Evolutionary conservation across 2,888 invertebrate species (phyloP).

Genomic region (Philereme vetulata): DNA sequence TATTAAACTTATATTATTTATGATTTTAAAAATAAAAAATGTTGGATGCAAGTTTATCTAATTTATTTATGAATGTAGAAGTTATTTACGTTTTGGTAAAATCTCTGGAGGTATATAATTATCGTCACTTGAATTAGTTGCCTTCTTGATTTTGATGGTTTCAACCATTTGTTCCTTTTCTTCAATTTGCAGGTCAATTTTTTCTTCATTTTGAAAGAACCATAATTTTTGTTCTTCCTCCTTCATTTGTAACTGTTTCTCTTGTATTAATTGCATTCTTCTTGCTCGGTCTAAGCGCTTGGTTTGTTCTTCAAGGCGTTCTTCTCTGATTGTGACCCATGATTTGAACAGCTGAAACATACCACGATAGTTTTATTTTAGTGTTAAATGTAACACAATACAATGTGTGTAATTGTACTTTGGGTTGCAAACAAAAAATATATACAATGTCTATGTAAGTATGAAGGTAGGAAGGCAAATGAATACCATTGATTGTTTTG

Average conservation of each 20-base stretch:
- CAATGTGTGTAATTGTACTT: too few species aligned
- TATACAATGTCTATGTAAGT: too few species aligned
- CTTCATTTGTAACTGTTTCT: constrained; percentile 82
- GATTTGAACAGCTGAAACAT: constrained; percentile 77
- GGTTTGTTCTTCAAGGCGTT: constrained; percentile 84
- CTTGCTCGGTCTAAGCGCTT: constrained; percentile 83
- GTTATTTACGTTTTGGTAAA: constrained; percentile 64
- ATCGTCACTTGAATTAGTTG: constrained; percentile 78
- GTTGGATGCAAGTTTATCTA: too few species aligned
- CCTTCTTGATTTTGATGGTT: constrained; percentile 73
- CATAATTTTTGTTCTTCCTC: constrained; percentile 86
- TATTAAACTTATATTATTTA: too few species aligned
- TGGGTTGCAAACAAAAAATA: too few species aligned
- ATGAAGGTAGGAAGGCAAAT: too few species aligned
- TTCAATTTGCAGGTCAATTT: constrained; percentile 88
- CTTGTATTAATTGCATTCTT: constrained; percentile 66
- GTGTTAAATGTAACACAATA: too few species aligned
- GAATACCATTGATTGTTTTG: too few species aligned
- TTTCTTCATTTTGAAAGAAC: constrained; percentile 93
- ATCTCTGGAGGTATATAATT: constrained; percentile 90
- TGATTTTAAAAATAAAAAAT: too few species aligned
- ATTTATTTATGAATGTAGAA: background rate
- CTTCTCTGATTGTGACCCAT: constrained; percentile 84
- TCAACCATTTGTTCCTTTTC: constrained; percentile 75
- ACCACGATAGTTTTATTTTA: background rate